Evolutionary conservation across 2,113 vertebrate genomes (phyloP).

Genomic region (Caloenas nicobarica): DNA sequence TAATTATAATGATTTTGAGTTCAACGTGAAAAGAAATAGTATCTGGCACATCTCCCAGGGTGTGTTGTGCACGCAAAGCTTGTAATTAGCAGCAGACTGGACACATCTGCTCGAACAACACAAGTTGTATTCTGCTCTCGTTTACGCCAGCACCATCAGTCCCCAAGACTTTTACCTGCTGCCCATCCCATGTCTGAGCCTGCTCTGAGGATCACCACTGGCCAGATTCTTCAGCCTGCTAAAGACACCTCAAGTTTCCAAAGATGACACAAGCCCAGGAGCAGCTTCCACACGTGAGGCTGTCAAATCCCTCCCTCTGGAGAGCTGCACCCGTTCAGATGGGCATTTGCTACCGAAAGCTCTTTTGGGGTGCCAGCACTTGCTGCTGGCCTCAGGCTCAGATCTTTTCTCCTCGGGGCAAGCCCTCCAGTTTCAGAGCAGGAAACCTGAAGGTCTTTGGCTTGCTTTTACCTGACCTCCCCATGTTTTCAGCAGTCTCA

Average conservation of each 20-base stretch:
- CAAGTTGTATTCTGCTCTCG: neutral
- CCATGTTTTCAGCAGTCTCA: neutral
- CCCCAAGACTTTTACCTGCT: neutral
- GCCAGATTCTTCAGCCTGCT: neutral
- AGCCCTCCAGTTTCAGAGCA: neutral
- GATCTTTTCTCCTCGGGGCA: neutral
- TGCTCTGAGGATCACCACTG: neutral
- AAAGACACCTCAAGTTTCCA: neutral
- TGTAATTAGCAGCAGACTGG: constrained; percentile 45
- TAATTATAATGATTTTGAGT: constrained; percentile 56
- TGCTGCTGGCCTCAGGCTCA: neutral
- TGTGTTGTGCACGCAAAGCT: neutral
- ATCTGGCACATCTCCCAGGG: constrained; percentile 46
- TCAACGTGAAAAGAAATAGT: neutral
- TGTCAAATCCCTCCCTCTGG: neutral
- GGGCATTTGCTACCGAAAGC: neutral
- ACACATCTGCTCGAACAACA: constrained; percentile 50
- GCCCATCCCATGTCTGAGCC: accelerated
- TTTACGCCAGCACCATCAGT: neutral
- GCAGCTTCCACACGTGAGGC: neutral
- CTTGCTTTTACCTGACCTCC: neutral
- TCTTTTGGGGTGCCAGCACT: neutral
- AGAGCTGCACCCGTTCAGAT: accelerated
- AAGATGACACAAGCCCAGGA: neutral
- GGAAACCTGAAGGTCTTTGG: neutral